phyloP scores from a whole-genome alignment of 2,797 vertebrate genomes.

The Gallinago nigripennis region DNA sequence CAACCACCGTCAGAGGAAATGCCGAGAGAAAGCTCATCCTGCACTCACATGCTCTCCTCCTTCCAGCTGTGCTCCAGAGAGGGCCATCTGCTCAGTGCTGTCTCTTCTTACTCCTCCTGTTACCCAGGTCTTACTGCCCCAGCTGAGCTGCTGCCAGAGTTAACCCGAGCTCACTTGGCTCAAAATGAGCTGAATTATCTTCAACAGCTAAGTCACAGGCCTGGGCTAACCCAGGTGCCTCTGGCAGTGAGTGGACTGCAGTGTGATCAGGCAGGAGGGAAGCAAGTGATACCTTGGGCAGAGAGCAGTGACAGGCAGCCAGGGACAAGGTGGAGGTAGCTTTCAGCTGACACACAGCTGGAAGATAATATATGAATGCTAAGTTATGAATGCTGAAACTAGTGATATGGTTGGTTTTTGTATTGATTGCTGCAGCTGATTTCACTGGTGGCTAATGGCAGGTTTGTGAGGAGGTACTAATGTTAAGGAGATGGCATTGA shows the following conservation, averaged over 20 bases:
- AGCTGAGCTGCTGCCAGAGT: conserved; percentile 4
- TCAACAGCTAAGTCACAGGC: background rate
- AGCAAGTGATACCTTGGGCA: accelerated
- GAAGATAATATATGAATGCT: background rate
- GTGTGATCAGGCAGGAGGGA: background rate
- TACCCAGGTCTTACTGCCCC: background rate
- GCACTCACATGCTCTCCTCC: background rate
- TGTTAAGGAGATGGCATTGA: background rate
- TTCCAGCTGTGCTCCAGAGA: conserved; percentile 49
- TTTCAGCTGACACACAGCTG: background rate
- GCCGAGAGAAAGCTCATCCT: background rate
- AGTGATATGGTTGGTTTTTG: background rate
- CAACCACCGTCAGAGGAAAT: background rate
- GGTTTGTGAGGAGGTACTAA: background rate
- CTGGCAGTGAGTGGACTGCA: accelerated
- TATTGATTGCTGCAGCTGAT: background rate
- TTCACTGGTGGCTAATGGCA: background rate
- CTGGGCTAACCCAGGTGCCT: background rate
- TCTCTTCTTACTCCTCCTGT: background rate
- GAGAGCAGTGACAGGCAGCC: background rate
- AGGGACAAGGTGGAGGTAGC: background rate
- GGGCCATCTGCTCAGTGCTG: background rate
- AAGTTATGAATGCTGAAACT: background rate
- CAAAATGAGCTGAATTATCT: background rate
- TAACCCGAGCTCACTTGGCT: background rate